Percentiles rank a stretch among this genome's conserved stretches.
These are phyloP conservation scores for Cinclus mexicanus DNA, from an alignment of 2,113 vertebrate genomes.

Conservation along the genomic window DNA sequence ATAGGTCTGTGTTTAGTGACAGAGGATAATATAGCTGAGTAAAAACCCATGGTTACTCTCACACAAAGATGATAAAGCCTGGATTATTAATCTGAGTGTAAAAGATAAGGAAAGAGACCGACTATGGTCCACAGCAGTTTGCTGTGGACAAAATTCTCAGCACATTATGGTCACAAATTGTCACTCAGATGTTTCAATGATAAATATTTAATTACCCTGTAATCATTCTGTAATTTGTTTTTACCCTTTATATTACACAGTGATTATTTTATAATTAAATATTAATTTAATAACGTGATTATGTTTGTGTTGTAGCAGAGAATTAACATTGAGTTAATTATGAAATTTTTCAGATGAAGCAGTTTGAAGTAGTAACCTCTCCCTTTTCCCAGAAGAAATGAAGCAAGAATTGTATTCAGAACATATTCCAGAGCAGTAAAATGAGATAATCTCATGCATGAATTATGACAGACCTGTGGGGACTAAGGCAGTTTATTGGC, in stretches of 20 bases:
- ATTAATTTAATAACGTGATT: slow-evolving; percentile 48
- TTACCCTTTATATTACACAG: slow-evolving; percentile 3
- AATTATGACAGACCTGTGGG: not conserved
- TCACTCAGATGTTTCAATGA: slow-evolving; percentile 38
- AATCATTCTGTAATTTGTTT: slow-evolving; percentile 27
- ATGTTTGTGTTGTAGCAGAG: slow-evolving; percentile 35
- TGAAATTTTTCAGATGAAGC: slow-evolving; percentile 39
- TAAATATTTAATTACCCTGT: slow-evolving; percentile 44
- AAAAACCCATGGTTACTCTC: not conserved
- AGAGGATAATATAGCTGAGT: not conserved
- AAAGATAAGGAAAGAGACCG: not conserved
- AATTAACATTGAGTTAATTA: slow-evolving; percentile 54
- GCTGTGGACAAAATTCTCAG: not conserved
- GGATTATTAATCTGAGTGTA: not conserved
- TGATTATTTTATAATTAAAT: slow-evolving; percentile 61
- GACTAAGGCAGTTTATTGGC: not conserved
- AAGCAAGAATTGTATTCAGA: not conserved
- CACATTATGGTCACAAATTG: not conserved
- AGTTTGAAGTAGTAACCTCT: slow-evolving; percentile 23
- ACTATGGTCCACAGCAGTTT: not conserved
- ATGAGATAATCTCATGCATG: not conserved
- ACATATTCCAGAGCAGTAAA: not conserved
- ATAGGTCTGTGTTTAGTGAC: not conserved
- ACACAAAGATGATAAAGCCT: not conserved
- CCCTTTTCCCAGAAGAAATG: slow-evolving; percentile 9